A percentile compares a stretch with the other conserved stretches of the same genome.
These are phyloP conservation scores for Ranitomeya imitator DNA, from an alignment of 2,113 vertebrate species.

Conservation along the genomic window DNA sequence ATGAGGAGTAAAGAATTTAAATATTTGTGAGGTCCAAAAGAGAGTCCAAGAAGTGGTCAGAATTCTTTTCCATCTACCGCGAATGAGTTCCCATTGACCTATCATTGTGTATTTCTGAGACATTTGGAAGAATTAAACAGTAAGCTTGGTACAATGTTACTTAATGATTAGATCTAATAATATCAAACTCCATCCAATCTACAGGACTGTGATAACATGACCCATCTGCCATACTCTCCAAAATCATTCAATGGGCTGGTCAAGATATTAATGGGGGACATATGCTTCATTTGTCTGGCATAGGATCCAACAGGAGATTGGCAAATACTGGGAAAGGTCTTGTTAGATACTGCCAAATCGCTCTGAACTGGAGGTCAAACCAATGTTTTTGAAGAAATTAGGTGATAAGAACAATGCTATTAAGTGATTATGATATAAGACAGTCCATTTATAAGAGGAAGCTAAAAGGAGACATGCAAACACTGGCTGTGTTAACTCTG, in stretches of 20 bases:
- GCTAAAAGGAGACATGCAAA: neutral
- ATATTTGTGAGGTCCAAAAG: neutral
- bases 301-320: neutral
- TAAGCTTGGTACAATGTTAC: neutral
- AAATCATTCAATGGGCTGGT: slow-evolving; percentile 15
- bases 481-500: too few relatives aligned
- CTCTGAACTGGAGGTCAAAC: neutral
- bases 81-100: neutral
- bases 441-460: neutral
- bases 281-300: slow-evolving; percentile 32
- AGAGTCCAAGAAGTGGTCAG: neutral
- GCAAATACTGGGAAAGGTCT: slow-evolving; percentile 23
- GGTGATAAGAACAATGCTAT: neutral
- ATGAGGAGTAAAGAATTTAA: neutral
- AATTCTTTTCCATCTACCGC: neutral
- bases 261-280: slow-evolving; percentile 23
- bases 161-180: slow-evolving; percentile 30
- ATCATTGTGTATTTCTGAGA: neutral
- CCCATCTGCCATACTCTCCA: slow-evolving; percentile 19
- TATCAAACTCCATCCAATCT: slow-evolving; percentile 7
- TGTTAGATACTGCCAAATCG: slow-evolving; percentile 3
- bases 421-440: neutral
- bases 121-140: slow-evolving; percentile 26
- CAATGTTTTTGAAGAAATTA: slow-evolving; percentile 1
- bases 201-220: slow-evolving; percentile 21